Evolutionary conservation across 1,140 invertebrate genomes (phyloP).

Genomic region (Drosophila ananassae): DNA sequence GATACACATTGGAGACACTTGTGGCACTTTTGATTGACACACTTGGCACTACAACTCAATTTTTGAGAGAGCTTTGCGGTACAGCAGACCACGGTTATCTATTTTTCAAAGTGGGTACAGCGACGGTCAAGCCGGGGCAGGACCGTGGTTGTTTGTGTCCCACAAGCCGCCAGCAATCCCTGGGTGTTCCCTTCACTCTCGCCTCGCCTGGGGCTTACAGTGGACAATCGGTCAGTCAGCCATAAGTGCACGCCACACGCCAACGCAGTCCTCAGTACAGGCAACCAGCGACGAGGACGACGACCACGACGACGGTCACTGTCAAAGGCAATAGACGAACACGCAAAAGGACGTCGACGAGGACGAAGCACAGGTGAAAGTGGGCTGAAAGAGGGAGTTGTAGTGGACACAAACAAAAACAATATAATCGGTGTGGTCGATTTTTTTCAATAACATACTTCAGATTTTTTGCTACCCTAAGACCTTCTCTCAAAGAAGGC

Average conservation of each 20-base stretch:
- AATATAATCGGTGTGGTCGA: constrained; percentile 25
- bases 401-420: constrained; percentile 17
- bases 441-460: neutral
- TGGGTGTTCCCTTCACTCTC: neutral
- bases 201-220: constrained; percentile 10
- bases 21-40: constrained; percentile 52
- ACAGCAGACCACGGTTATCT: constrained; percentile 23
- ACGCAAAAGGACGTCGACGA: constrained; percentile 32
- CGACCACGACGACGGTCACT: constrained; percentile 55
- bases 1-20: constrained; percentile 45
- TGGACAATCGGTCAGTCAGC: constrained; percentile 43
- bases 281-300: constrained; percentile 14
- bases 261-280: constrained; percentile 8
- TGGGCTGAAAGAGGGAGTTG: constrained; percentile 13
- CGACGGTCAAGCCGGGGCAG: constrained; percentile 11
- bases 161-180: neutral
- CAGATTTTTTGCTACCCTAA: neutral
- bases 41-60: constrained; percentile 39
- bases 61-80: constrained; percentile 21
- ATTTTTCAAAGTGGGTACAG: constrained; percentile 12
- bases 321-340: constrained; percentile 54
- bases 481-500: neutral
- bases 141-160: constrained; percentile 16
- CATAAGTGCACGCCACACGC: constrained; percentile 53
- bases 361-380: constrained; percentile 31